Conservation (phyloP, 2,888 invertebrate genomes). For the Polymixis flavicincta region DNA sequence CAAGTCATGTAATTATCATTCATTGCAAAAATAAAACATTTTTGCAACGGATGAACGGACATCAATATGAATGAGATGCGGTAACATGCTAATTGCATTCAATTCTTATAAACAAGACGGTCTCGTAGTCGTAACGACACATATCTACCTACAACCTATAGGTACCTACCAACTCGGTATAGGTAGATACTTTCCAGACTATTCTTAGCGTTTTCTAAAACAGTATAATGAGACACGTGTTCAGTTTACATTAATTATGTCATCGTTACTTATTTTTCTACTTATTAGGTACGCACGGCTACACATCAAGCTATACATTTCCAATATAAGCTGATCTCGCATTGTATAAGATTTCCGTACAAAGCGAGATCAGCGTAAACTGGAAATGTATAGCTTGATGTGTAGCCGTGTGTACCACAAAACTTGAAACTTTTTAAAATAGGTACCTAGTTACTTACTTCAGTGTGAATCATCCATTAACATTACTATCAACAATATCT, state of each 20-base stretch:
- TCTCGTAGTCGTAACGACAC: conserved; percentile 1
- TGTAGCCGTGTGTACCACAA: no score
- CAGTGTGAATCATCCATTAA: background rate
- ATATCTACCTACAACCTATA: no score
- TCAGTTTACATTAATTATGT: conserved; percentile 11
- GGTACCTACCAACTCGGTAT: background rate
- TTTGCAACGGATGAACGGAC: background rate
- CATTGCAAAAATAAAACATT: conserved; percentile 16
- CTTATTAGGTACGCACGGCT: background rate
- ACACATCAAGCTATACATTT: no score
- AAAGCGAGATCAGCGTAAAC: no score
- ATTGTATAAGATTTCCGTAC: no score
- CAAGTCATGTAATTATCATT: conserved; percentile 1
- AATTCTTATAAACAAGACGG: conserved; percentile 23
- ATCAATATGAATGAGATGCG: conserved; percentile 43
- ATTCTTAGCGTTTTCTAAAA: conserved; percentile 28
- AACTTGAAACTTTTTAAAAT: background rate
- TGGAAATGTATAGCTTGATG: no score
- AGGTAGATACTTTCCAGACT: conserved; percentile 31
- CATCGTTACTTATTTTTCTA: conserved; percentile 4
- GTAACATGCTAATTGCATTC: conserved; percentile 27
- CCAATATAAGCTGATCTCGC: no score
- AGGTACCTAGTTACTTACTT: background rate
- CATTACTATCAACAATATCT: background rate
- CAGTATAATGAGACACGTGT: conserved; percentile 17